Evolutionary conservation across 1,140 invertebrate genomes (phyloP).

Genomic region (Pseudomyrmex gracilis): DNA sequence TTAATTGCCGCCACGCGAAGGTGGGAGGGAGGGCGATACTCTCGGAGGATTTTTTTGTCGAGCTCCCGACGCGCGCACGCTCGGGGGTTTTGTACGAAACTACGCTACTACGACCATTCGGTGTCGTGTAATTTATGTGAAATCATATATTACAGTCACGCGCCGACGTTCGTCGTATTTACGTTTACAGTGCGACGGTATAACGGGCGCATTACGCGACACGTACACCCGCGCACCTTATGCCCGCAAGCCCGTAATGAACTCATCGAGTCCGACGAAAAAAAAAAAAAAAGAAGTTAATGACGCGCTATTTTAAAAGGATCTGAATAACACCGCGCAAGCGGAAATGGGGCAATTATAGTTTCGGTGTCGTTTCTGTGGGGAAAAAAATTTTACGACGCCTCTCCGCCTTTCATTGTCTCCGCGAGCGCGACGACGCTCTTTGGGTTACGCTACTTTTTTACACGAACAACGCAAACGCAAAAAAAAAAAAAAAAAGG

Average conservation of each 20-base stretch:
- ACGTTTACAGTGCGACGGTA: constrained; percentile 31
- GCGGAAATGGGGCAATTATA: constrained; percentile 41
- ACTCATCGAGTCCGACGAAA: constrained; percentile 13
- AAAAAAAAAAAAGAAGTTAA: constrained; percentile 23
- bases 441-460: background rate
- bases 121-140: constrained; percentile 19
- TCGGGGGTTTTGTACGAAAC: background rate
- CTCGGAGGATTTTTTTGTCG: background rate
- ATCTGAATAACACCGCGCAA: constrained; percentile 5
- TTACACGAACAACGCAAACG: background rate
- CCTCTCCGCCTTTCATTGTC: background rate
- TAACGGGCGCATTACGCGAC: constrained; percentile 30
- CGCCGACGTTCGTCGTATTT: background rate
- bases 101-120: background rate
- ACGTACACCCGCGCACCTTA: background rate
- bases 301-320: constrained; percentile 7
- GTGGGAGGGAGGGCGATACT: background rate
- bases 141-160: constrained; percentile 39
- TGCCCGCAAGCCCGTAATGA: constrained; percentile 21
- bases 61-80: background rate
- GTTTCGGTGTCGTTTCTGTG: background rate
- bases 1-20: constrained; percentile 1
- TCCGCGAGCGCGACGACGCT: background rate
- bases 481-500: background rate
- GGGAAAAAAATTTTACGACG: constrained; percentile 17